Percentiles rank a stretch among this genome's conserved stretches.
phyloP scores from a whole-genome alignment of 92 coral and sea anemone genomes.

The Phenganax marumi region DNA sequence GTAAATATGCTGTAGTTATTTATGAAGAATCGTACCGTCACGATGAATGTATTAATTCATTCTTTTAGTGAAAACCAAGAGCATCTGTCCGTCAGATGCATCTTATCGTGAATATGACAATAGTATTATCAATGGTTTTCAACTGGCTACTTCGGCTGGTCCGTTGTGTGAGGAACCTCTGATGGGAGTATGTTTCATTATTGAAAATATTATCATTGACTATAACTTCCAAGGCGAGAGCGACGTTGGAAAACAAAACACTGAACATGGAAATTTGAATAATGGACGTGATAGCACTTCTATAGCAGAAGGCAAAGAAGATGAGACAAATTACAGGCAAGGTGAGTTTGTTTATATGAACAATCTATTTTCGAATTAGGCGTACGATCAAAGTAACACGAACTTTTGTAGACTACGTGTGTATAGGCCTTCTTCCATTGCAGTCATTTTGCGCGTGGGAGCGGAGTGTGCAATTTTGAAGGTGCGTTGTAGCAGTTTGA shows the following conservation, averaged over 20 bases:
- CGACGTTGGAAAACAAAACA: slow-evolving; percentile 9
- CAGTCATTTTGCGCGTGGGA: no score
- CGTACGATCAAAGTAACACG: no score
- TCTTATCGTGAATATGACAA: slow-evolving; percentile 75
- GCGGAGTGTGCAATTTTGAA: no score
- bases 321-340: background rate
- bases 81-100: slow-evolving; percentile 10
- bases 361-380: no score
- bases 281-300: background rate
- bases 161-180: slow-evolving; percentile 95
- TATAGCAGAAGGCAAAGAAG: background rate
- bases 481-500: no score
- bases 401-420: background rate
- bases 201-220: slow-evolving; percentile 58
- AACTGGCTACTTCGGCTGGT: slow-evolving; percentile 82
- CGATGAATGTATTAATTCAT: background rate
- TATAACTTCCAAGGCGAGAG: background rate
- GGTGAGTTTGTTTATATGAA: background rate
- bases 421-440: no score
- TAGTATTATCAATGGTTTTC: slow-evolving; percentile 91
- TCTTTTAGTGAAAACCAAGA: background rate
- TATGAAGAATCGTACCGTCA: no score
- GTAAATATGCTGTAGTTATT: background rate
- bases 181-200: slow-evolving; percentile 93
- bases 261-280: background rate